Base-by-base conservation (phyloP, 2,888 invertebrate genomes). In the Philereme vetulata region DNA sequence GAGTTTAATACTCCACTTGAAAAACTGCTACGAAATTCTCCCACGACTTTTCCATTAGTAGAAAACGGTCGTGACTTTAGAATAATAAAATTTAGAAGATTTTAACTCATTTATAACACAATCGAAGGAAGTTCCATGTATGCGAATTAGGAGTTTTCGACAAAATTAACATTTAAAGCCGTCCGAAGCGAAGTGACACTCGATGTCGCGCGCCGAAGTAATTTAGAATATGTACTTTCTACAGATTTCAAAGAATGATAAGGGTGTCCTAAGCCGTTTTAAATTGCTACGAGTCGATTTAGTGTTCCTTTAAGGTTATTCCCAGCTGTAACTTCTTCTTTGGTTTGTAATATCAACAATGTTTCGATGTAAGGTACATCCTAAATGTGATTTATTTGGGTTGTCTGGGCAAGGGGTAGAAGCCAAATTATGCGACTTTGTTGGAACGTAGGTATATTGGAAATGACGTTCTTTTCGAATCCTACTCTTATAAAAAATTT, bases 301-400 rank as follows among this genome's bases (percentile, higher is more conserved):
- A 52, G 62, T 63, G 49, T 62, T 61, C 52, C 51, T 49, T 44
- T 50, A 52, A 50, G 48, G 47, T 56, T 62, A 56, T 59, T 62
- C 56, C 21, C 35, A 51, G 44, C 47, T 48, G 60, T 49, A 63
- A 6, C 32, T 46, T 11, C 51, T 47, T 60, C 44, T 59, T 21
- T 38, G 56, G 48, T 51, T 45, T 40, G 62, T 60, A 63, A 53
- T 53, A 57, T 56, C 48, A 54, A 62, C 61, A 60, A 60, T 64
- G 55, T 63, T 65, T 65, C 36, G 53, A 55, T 57, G 49, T 65
- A 51, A 66, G 59, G 55, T 53, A 50, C 33, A 53, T 56, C 51
- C 53, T 51, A 59, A 56, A 62, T 64, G 60, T 70, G 65, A 67
- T 67, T 70, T 72, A 69, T 70, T 62, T 56, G 60, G 63, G 61